These are phyloP conservation scores for Jacana jacana DNA, from an alignment of 2,113 vertebrate genomes.

Conservation along the genomic window DNA sequence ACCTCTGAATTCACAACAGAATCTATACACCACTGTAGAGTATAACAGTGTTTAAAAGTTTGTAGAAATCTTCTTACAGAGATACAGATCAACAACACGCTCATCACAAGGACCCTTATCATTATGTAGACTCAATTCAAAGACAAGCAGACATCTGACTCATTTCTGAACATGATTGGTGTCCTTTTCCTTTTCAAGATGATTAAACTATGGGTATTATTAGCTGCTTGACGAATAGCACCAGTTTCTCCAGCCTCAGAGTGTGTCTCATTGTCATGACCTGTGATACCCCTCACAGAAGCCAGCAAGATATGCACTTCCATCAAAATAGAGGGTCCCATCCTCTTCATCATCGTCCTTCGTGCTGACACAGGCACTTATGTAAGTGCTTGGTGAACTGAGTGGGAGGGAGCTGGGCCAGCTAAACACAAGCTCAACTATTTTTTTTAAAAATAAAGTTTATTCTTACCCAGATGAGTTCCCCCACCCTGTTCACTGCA, in stretches of 20 bases:
- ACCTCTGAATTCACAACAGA: not conserved
- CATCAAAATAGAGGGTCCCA: not conserved
- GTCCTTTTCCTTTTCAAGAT: not conserved
- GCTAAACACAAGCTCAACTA: not conserved
- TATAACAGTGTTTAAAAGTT: not conserved
- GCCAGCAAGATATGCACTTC: not conserved
- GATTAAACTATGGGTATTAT: not conserved
- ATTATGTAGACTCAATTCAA: not conserved
- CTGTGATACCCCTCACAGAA: not conserved
- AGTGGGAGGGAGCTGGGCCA: not conserved
- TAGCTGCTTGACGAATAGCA: not conserved
- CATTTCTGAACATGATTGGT: not conserved
- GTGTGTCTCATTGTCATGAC: not conserved
- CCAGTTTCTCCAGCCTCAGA: not conserved
- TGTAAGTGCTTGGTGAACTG: not conserved
- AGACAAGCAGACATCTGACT: not conserved
- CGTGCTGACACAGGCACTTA: not conserved
- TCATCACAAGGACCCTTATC: not conserved
- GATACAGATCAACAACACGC: not conserved
- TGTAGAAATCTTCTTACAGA: not conserved
- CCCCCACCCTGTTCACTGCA: slow-evolving; percentile 2
- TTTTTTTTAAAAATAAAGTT: not conserved
- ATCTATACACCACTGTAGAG: not conserved
- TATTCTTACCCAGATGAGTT: slow-evolving; percentile 23
- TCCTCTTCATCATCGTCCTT: not conserved